These are phyloP conservation scores for Protobothrops mucrosquamatus DNA, from an alignment of 2,113 vertebrate species.

Conservation along the genomic window DNA sequence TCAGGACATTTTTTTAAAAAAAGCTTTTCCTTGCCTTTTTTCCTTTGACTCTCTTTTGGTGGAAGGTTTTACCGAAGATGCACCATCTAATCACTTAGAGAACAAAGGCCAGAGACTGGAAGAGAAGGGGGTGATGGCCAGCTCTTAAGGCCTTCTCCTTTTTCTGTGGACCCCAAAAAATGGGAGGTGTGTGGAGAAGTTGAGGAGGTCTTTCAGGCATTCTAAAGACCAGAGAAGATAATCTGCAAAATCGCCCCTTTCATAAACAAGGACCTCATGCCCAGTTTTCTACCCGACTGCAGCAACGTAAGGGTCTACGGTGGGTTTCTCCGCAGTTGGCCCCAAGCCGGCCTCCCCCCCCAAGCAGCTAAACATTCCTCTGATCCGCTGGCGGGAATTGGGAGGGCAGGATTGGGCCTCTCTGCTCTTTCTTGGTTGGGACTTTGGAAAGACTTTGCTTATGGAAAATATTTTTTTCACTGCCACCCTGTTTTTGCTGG, in stretches of 20 bases:
- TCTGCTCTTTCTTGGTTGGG: constrained; percentile 37
- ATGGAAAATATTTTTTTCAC: constrained; percentile 24
- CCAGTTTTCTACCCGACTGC: constrained; percentile 21
- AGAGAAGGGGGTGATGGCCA: background rate
- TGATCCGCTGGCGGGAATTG: constrained; percentile 5
- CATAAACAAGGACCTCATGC: background rate
- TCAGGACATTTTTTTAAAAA: background rate
- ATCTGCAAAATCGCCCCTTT: background rate
- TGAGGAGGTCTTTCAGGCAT: constrained; percentile 35
- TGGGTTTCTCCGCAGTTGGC: constrained; percentile 1
- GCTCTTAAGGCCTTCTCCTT: background rate
- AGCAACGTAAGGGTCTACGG: constrained; percentile 26
- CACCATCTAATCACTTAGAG: background rate
- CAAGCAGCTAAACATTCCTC: constrained; percentile 22
- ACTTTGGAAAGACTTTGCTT: constrained; percentile 51
- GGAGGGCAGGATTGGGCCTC: constrained; percentile 36
- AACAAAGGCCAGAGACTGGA: constrained; percentile 7
- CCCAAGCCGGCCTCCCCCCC: background rate
- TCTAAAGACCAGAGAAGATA: constrained; percentile 28
- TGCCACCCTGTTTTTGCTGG: constrained; percentile 32
- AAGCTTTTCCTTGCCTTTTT: constrained; percentile 19
- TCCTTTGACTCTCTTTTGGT: constrained; percentile 22
- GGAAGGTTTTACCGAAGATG: constrained; percentile 6
- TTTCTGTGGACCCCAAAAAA: constrained; percentile 12
- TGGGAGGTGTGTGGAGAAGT: constrained; percentile 1